phyloP scores from a whole-genome alignment of 2,797 vertebrate genomes.

The Spinus pinus region DNA sequence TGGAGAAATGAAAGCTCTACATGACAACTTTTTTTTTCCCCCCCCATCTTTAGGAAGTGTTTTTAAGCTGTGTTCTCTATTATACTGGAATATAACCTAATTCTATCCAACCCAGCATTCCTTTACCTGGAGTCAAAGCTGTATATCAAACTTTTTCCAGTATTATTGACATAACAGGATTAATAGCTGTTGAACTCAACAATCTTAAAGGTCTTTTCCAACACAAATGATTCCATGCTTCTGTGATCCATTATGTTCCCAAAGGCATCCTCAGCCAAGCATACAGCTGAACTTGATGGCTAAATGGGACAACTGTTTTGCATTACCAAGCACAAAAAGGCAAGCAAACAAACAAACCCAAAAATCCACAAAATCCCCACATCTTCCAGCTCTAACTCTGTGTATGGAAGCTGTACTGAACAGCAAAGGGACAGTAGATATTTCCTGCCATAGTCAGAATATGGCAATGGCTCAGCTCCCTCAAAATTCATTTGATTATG shows the following conservation, averaged over 20 bases:
- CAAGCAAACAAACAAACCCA: background rate
- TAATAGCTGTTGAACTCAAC: background rate
- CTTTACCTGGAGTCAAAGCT: background rate
- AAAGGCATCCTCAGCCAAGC: background rate
- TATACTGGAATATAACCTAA: background rate
- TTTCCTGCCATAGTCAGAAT: background rate
- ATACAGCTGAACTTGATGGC: background rate
- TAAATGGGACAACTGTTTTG: background rate
- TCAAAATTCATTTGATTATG: background rate
- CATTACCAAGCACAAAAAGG: background rate
- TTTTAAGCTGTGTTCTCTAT: background rate
- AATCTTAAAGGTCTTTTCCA: background rate
- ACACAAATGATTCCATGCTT: background rate
- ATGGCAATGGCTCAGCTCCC: background rate
- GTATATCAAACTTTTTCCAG: background rate
- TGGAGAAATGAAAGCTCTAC: background rate
- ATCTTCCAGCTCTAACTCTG: background rate
- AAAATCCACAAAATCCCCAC: background rate
- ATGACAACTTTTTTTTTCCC: background rate
- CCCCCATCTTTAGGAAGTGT: background rate
- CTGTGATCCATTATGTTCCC: background rate
- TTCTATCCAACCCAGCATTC: background rate
- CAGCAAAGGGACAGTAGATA: background rate
- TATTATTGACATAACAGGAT: background rate
- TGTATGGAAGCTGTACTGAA: background rate